Base-by-base conservation (phyloP, 2,797 vertebrate species). In the Gymnodraco acuticeps region DNA sequence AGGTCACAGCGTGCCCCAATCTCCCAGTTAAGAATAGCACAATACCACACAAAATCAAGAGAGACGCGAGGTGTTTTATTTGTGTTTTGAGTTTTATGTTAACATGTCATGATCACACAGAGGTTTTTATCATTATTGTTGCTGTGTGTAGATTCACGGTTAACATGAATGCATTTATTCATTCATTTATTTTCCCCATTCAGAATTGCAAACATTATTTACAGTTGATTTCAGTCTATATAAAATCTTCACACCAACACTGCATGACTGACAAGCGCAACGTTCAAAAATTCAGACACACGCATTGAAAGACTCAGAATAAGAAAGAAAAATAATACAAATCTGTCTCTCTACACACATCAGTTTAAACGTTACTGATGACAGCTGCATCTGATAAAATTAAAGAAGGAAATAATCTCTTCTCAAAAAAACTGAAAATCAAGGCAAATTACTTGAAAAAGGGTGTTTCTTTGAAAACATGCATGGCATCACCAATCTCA, bases 221-320 rank as follows among this genome's bases (percentile, higher is more conserved):
- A 95, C 93, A 95, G 77, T 77, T 53, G 80, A 90, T 84, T 90
- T 73, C 80, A 88, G 89, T 90, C 88, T 0, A 74, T 93, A 92
- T 89, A 94, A 94, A 95, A 94, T 70, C 46, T 81, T 78, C 70
- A 84, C 82, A 86, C 71, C 56, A 67, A 86, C 70, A 85, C 70
- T 41, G 76, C 58, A 19, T 66, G 50, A 84, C 42, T n/a, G 47
- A 64, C 48, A 51, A 70, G 52, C 81, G 80, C 62, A 75, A 67
- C 68, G 79, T 84, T 82, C 75, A 80, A 63, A 9, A 78, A 73
- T 38, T 42, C 71, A 74, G 64, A 81, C 71, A 77, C 73, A 67
- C 48, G 14, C 51, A 70, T 48, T 56, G 47, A 78, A 58, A 78
- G 41, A 81, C 53, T 73, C 14, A 59, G 31, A 47, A 27, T 51